Conservation (phyloP, 2,888 invertebrate genomes). For the Entomobrya multifasciata region DNA sequence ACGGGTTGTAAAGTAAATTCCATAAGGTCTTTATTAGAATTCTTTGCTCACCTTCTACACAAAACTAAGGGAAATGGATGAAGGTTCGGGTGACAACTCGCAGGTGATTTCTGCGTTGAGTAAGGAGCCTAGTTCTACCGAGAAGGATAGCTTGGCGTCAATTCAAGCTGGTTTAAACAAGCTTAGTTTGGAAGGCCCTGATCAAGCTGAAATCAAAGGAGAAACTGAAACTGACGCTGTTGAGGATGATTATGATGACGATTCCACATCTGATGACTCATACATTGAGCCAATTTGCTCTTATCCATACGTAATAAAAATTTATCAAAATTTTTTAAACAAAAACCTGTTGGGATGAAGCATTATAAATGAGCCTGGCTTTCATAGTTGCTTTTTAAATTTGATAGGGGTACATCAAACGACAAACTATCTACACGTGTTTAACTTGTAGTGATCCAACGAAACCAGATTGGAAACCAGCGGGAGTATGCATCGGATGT, state of each 20-base stretch:
- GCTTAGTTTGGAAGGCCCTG: not conserved
- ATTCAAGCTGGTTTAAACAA: slow-evolving; percentile 9
- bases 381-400: slow-evolving; percentile 21
- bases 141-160: slow-evolving; percentile 8
- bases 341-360: too few relatives aligned
- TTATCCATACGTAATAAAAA: slow-evolving; percentile 53
- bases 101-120: not conserved
- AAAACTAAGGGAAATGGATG: too few relatives aligned
- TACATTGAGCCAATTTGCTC: slow-evolving; percentile 51
- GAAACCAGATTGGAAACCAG: slow-evolving; percentile 85
- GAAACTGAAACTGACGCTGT: not conserved
- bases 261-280: slow-evolving; percentile 13
- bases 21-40: not conserved
- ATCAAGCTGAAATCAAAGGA: not conserved
- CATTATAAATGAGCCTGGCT: too few relatives aligned
- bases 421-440: slow-evolving; percentile 97
- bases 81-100: slow-evolving; percentile 44
- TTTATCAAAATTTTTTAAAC: not conserved
- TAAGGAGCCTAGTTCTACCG: not conserved
- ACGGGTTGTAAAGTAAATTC: too few relatives aligned
- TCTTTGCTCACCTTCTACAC: not conserved
- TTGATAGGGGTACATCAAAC: slow-evolving; percentile 91
- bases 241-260: slow-evolving; percentile 9
- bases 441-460: slow-evolving; percentile 90
- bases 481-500: slow-evolving; percentile 96